Conservation (phyloP, 2,797 vertebrate genomes). For the Etheostoma perlongum region DNA sequence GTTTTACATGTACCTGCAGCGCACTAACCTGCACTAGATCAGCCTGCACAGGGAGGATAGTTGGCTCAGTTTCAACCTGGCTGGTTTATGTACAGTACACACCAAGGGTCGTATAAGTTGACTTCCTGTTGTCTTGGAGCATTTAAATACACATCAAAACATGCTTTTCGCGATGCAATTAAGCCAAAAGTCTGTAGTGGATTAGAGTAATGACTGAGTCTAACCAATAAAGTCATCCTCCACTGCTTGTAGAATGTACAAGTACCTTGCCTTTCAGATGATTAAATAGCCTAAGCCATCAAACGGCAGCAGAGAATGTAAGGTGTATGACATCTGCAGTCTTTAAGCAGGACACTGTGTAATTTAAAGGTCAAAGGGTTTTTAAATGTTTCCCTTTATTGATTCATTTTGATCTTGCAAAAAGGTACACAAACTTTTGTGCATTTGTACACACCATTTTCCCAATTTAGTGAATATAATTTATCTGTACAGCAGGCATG, state of each 20-base stretch:
- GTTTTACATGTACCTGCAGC: conserved; percentile 66
- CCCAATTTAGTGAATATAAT: not conserved
- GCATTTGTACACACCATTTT: not conserved
- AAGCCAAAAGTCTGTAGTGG: conserved; percentile 28
- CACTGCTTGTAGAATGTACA: not conserved
- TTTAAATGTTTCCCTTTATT: not conserved
- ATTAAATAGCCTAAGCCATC: conserved; percentile 31
- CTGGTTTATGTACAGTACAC: conserved; percentile 29
- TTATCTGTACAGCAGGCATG: not conserved
- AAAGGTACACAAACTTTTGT: not conserved
- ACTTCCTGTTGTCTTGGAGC: conserved; percentile 54
- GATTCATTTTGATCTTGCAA: not conserved
- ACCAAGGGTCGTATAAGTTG: conserved; percentile 43
- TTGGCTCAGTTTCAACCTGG: conserved; percentile 28
- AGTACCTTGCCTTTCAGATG: conserved; percentile 1
- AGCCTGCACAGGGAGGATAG: conserved; percentile 2
- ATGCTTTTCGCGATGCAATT: conserved; percentile 1
- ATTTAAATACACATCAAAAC: conserved; percentile 49
- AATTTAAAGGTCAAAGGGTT: conserved; percentile 13
- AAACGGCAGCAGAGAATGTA: conserved; percentile 32
- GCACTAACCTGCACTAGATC: conserved; percentile 18
- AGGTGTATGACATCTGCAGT: conserved; percentile 6
- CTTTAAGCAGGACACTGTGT: not conserved
- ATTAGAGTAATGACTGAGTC: conserved; percentile 42
- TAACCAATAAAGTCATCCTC: conserved; percentile 37